Evolutionary conservation across 1,140 invertebrate species (phyloP).

Genomic region (Pygmarrhopalites habei): DNA sequence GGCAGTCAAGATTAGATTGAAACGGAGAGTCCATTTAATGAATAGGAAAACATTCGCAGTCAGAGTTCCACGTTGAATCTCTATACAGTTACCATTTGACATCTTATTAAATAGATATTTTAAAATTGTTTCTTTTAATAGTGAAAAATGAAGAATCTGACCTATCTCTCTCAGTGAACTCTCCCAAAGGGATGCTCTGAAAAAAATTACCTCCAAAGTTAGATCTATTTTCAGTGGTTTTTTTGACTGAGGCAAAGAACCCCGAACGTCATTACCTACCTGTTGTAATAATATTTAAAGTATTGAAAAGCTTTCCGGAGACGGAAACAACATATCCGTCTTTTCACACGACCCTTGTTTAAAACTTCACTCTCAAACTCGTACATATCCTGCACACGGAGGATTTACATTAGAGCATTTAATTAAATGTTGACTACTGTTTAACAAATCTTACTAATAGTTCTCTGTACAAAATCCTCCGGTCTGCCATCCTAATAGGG

Average conservation of each 20-base stretch:
- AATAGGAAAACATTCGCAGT: conserved; percentile 10
- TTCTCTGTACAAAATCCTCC: not conserved
- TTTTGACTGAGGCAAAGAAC: not conserved
- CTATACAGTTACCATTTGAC: no score
- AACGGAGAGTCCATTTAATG: not conserved
- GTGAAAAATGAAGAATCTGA: no score
- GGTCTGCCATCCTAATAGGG: conserved; percentile 3
- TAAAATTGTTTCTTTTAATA: no score
- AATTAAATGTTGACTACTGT: not conserved
- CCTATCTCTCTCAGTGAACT: not conserved
- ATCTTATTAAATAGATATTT: no score
- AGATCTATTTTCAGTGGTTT: no score
- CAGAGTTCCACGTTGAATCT: conserved; percentile 8
- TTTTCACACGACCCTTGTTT: not conserved
- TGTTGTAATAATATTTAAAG: not conserved
- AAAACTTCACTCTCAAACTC: not conserved
- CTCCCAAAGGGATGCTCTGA: not conserved
- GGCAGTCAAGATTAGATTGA: not conserved
- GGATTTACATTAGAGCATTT: not conserved
- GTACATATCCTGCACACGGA: not conserved
- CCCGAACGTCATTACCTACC: not conserved
- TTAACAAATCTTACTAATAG: not conserved
- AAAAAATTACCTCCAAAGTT: not conserved
- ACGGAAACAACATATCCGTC: not conserved
- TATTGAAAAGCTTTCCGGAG: not conserved